These are phyloP conservation scores for Dryococelus australis DNA, from an alignment of 2,888 invertebrate species.

Conservation along the genomic window DNA sequence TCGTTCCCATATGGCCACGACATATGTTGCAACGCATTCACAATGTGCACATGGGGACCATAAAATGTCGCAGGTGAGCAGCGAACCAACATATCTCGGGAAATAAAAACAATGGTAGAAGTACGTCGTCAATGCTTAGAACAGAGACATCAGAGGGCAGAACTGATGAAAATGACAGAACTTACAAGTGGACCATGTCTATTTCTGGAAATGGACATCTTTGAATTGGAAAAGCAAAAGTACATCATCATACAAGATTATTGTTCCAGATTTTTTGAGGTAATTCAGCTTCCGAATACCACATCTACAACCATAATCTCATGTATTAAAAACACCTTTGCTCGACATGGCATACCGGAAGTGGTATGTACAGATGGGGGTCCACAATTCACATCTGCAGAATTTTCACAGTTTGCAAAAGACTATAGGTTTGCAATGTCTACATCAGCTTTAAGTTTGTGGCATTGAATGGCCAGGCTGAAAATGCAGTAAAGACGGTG, in stretches of 20 bases:
- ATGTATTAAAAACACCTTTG: slow-evolving; percentile 46
- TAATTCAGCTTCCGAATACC: neutral
- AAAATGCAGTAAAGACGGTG: neutral
- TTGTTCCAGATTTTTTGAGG: neutral
- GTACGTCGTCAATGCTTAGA: slow-evolving; percentile 44
- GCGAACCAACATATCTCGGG: neutral
- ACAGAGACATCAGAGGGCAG: slow-evolving; percentile 35
- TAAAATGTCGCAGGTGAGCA: slow-evolving; percentile 33
- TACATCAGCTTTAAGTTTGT: slow-evolving; percentile 27
- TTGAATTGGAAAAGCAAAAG: neutral
- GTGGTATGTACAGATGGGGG: slow-evolving; percentile 47
- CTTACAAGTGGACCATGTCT: slow-evolving; percentile 37
- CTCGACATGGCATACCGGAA: slow-evolving; percentile 48
- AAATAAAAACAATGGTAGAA: slow-evolving; percentile 43
- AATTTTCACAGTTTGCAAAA: slow-evolving; percentile 45
- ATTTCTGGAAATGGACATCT: too few species aligned
- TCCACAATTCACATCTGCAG: slow-evolving; percentile 44
- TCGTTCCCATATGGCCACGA: slow-evolving; percentile 37
- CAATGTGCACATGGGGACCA: too few species aligned
- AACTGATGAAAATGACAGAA: slow-evolving; percentile 45
- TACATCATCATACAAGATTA: neutral
- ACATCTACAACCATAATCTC: slow-evolving; percentile 27
- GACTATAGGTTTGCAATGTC: slow-evolving; percentile 46
- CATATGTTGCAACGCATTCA: slow-evolving; percentile 35
- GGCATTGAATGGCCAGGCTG: neutral